Base-by-base conservation (phyloP, 2,888 invertebrate genomes). In the Cyaniris semiargus region DNA sequence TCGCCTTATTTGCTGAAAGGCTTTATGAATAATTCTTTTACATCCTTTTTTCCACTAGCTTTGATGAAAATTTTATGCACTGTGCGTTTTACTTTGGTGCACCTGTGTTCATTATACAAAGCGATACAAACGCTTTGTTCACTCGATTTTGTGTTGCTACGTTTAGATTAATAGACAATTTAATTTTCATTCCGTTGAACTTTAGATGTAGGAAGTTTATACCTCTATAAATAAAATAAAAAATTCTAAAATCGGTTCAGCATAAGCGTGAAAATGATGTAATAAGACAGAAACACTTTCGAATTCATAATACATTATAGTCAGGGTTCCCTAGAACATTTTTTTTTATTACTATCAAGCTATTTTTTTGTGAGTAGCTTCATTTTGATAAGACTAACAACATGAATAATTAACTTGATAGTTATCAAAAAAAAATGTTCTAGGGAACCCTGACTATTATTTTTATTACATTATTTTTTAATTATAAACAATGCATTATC, bases 11-110 rank as follows among this genome's bases (percentile, higher is more conserved):
- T 85, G 82, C 80, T 82, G 81, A 82, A 85, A 80, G 84, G 83
- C 83, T 86, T 83, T 86, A 87, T 89, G 87, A 89, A 88, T 88
- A 88, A 88, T 86, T 87, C 86, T 83, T 86, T 84, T 86, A 85
- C 83, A 81, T 79, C 80, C 81, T 81, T 82, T 85, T 83, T 85
- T 84, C 81, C 80, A 80, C 80, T 81, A 81, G 82, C 83, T 84
- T 83, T 81, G 78, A 83, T 85, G 82, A 84, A 84, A 84, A 82
- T 84, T 87, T 83, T 82, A 84, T 83, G 82, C 78, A 79, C 77
- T 76, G 77, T 76, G n/a, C 44, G 44, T 53, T 66, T 77, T 76
- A 56, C 56, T 75, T 75, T 75, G n/a, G 53, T 53, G 31, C 71
- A 71, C 71, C 71, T 71, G 71, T 71, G 34, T 38, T 71, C 21